Evolutionary conservation across 2,797 vertebrate genomes (phyloP), one percentile per base, ranked within the genome.

Genomic region (Muscicapa striata): DNA sequence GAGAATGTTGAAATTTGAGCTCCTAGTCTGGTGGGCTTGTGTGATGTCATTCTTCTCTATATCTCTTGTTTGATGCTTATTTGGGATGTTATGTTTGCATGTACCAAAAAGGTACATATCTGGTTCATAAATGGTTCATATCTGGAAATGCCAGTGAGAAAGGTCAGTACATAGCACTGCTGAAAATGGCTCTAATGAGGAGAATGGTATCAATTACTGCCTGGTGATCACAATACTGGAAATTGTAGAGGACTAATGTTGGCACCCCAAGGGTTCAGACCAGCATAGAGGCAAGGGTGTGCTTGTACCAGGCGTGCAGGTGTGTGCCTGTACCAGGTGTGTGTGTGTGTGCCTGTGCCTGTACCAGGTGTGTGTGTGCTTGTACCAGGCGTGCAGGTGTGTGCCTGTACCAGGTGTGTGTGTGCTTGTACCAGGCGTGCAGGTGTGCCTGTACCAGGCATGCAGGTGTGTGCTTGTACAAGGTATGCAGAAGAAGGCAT

Each of bases 1-100:
- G 82, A 84, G 36, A 87, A 73, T 43, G 43, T 84, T 84, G 80
- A 84, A 84, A 67, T 86, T 70, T 87, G 68, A 90, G 62, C 58
- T 84, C 79, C 66, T 1, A 5, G 46, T 57, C 52, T 54, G 59
- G 70, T 67, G 63, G 59, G 45, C 19, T 52, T 82, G 41, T 67
- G 21, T 64, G 59, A 22, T 51, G 69, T 69, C 27, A 10, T 69
- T 52, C 48, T n/a, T 86, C 70, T 91, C 41, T 18, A 24, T 55
- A 76, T 46, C 38, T 87, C 34, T 68, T 3, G 0, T 87, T 87
- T 94, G 54, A 79, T 88, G 11, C 40, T 92, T 66, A 21, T 54
- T 74, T 10, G 30, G 32, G 26, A 12, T 54, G 7, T 41, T 77
- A 9, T 27, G 18, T 74, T 77, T 85, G 48, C 32, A 5, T 38